Evolutionary conservation across 2,888 invertebrate species (phyloP).

Genomic region (Liposcelis brunnea): DNA sequence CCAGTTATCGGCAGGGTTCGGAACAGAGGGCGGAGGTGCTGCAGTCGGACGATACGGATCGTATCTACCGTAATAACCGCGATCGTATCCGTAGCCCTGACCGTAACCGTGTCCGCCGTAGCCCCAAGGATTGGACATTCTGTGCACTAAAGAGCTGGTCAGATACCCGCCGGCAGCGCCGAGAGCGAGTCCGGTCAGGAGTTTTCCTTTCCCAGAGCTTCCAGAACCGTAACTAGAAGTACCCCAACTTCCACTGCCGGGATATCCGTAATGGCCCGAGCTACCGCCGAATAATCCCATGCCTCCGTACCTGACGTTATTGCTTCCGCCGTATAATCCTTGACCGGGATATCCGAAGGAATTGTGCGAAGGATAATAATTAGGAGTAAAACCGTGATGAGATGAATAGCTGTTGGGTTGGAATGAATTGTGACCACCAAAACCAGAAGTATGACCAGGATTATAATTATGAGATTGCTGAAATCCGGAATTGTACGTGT

Average conservation of each 20-base stretch:
- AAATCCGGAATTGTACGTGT: not conserved
- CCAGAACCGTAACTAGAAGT: not conserved
- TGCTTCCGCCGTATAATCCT: not conserved
- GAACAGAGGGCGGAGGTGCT: not conserved
- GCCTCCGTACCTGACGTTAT: not conserved
- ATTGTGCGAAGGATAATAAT: not conserved
- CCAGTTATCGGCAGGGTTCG: not conserved
- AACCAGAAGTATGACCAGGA: not conserved
- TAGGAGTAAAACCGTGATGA: not conserved
- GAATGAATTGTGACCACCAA: too few relatives aligned
- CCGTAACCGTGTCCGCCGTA: conserved; percentile 4
- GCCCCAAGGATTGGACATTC: conserved; percentile 2
- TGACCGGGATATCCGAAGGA: conserved; percentile 3
- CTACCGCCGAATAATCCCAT: not conserved
- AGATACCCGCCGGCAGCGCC: conserved; percentile 4
- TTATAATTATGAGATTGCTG: not conserved
- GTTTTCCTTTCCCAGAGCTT: not conserved
- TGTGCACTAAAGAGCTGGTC: not conserved
- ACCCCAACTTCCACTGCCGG: not conserved
- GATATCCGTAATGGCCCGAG: not conserved
- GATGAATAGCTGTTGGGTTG: not conserved
- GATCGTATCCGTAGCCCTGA: not conserved
- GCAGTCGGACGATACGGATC: not conserved
- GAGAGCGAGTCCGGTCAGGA: not conserved
- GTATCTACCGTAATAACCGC: not conserved